Percentiles rank a stretch among this genome's conserved stretches.
phyloP scores from a whole-genome alignment of 2,797 vertebrate genomes.

The Falco naumanni region DNA sequence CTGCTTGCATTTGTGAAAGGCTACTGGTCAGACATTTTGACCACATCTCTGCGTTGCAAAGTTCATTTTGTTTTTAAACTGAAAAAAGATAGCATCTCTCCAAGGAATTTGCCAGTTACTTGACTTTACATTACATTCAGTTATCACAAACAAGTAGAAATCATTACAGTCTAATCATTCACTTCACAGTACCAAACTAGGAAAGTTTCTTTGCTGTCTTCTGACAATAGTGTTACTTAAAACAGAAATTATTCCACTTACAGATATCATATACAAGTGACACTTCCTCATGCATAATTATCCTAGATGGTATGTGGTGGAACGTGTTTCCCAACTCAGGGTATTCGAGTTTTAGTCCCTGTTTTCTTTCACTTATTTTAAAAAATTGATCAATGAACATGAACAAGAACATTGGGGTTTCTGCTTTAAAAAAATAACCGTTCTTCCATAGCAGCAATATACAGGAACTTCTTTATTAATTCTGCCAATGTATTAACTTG shows the following conservation, averaged over 20 bases:
- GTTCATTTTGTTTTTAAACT: neutral
- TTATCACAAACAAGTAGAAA: neutral
- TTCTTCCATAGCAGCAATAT: neutral
- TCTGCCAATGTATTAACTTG: neutral
- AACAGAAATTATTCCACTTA: neutral
- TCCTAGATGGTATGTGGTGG: neutral
- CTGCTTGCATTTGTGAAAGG: neutral
- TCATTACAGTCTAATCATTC: neutral
- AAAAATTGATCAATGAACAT: neutral
- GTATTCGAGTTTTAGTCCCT: neutral
- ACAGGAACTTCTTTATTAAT: neutral
- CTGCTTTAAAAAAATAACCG: neutral
- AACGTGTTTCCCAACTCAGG: neutral
- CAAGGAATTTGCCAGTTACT: neutral
- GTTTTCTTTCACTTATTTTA: neutral
- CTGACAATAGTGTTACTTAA: neutral
- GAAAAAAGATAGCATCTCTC: neutral
- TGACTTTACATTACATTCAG: neutral
- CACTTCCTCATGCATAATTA: constrained; percentile 12
- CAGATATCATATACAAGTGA: neutral
- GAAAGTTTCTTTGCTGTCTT: neutral
- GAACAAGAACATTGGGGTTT: neutral
- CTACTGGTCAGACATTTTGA: neutral
- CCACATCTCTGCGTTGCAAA: neutral
- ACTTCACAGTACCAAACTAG: neutral